Evolutionary conservation across 2,113 vertebrate genomes (phyloP).

Genomic region (Maccullochella peelii): DNA sequence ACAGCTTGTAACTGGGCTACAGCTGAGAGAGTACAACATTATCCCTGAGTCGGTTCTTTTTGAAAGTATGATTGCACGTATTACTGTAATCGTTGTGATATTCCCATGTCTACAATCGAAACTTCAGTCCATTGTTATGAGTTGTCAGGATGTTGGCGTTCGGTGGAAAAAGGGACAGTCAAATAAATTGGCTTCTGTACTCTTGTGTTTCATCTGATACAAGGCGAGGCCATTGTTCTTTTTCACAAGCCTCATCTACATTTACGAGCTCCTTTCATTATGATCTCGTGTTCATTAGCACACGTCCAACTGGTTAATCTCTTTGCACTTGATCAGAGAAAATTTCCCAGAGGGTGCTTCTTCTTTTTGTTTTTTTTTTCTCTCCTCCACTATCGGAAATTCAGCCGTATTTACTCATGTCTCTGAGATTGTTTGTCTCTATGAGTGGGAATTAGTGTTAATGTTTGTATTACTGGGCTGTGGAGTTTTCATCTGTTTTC

Average conservation of each 20-base stretch:
- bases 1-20: constrained; percentile 35
- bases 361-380: background rate
- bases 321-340: constrained; percentile 77
- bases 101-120: constrained; percentile 7
- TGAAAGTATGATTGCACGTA: constrained; percentile 10
- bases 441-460: constrained; percentile 69
- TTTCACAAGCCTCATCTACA: constrained; percentile 73
- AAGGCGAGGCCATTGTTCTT: constrained; percentile 45
- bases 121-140: constrained; percentile 22
- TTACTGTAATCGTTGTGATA: constrained; percentile 36
- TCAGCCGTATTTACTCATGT: constrained; percentile 70
- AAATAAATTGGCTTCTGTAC: constrained; percentile 58
- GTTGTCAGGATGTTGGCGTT: constrained; percentile 23
- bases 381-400: constrained; percentile 55
- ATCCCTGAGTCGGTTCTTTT: background rate
- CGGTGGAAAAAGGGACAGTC: background rate
- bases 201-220: constrained; percentile 59
- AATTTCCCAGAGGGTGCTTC: constrained; percentile 74
- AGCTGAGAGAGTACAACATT: constrained; percentile 22
- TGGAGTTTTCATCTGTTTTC: constrained; percentile 75
- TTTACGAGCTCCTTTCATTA: constrained; percentile 74
- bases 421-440: constrained; percentile 69
- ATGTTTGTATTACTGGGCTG: constrained; percentile 72
- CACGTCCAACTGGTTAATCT: constrained; percentile 79
- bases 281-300: constrained; percentile 74